These are phyloP conservation scores for Pararge aegeria DNA, from an alignment of 1,140 invertebrate species.

Conservation along the genomic window DNA sequence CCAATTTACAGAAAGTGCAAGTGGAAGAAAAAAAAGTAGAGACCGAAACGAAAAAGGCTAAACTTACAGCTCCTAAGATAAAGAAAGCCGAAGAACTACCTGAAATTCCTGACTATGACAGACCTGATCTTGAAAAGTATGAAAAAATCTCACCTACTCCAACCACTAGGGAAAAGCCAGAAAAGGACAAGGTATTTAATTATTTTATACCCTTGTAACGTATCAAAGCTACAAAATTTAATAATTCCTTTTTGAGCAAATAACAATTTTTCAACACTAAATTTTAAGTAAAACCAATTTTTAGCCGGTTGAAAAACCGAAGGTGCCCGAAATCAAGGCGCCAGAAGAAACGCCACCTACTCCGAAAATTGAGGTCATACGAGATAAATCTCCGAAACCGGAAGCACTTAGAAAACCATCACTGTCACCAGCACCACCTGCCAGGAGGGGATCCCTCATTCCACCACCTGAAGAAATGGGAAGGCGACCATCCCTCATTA, in stretches of 20 bases:
- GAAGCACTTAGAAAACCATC: conserved; percentile 86
- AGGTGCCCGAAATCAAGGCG: conserved; percentile 87
- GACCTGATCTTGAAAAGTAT: conserved; percentile 81
- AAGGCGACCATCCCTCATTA: conserved; percentile 92
- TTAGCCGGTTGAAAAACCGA: conserved; percentile 69
- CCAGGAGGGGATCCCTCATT: conserved; percentile 90
- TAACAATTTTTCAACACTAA: no score
- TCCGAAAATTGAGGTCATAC: conserved; percentile 92
- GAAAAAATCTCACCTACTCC: conserved; percentile 72
- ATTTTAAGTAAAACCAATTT: not conserved
- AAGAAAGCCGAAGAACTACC: conserved; percentile 84
- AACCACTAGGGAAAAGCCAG: conserved; percentile 64
- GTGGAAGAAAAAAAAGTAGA: conserved; percentile 66
- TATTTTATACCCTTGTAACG: no score
- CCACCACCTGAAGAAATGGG: conserved; percentile 91
- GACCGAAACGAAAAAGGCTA: conserved; percentile 69
- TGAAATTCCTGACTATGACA: conserved; percentile 86
- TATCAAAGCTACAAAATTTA: no score
- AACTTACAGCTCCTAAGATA: conserved; percentile 54
- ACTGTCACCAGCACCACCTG: conserved; percentile 84
- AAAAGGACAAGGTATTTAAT: conserved; percentile 58
- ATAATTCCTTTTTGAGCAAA: no score
- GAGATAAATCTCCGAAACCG: conserved; percentile 85
- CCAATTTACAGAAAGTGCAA: conserved; percentile 66
- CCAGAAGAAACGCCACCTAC: conserved; percentile 83